Conservation (phyloP, 2,888 invertebrate species). For the Villa cingulata region DNA sequence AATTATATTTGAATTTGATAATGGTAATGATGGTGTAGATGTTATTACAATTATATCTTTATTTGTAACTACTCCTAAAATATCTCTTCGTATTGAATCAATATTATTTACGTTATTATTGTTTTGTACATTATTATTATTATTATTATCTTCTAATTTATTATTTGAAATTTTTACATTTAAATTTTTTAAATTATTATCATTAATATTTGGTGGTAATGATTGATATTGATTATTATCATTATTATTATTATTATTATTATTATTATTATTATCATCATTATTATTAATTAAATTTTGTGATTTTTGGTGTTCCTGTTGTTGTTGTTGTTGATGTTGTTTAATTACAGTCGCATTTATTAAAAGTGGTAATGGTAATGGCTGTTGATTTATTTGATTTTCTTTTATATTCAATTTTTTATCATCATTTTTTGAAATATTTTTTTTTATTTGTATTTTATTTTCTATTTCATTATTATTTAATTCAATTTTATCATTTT, state of each 20-base stretch:
- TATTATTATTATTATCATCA: background rate
- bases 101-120: conserved; percentile 18
- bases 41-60: conserved; percentile 4
- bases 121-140: background rate
- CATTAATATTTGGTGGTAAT: too few species aligned
- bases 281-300: background rate
- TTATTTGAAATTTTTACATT: too few species aligned
- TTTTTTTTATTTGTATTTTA: background rate
- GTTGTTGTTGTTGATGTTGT: background rate
- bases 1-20: background rate
- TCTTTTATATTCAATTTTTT: conserved; percentile 17
- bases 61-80: conserved; percentile 22
- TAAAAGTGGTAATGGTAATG: conserved; percentile 27
- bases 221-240: too few species aligned
- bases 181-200: background rate
- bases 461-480: too few species aligned
- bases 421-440: conserved; percentile 19
- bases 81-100: conserved; percentile 28
- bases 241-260: background rate
- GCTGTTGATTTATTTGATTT: conserved; percentile 16
- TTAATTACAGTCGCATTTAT: conserved; percentile 23
- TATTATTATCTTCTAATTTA: background rate
- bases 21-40: background rate
- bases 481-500: too few species aligned
- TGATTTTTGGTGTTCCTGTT: too few species aligned